Evolutionary conservation across 2,113 vertebrate genomes (phyloP).

Genomic region (Misgurnus mizolepis): DNA sequence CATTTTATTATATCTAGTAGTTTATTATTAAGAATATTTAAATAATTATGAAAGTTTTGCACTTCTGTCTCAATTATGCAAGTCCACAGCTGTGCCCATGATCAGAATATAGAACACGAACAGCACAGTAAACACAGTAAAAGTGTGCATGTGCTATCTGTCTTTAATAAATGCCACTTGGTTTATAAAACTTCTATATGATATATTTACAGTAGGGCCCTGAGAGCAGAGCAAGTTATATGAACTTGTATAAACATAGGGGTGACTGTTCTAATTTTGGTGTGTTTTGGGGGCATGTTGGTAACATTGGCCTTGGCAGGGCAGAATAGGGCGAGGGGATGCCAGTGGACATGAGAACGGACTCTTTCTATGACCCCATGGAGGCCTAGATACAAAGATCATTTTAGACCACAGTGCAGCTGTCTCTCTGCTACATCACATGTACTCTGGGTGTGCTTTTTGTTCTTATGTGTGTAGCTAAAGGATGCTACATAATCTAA

Average conservation of each 20-base stretch:
- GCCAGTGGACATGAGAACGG: slow-evolving; percentile 43
- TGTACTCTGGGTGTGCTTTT: slow-evolving; percentile 7
- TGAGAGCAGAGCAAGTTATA: background rate
- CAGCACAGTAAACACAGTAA: too few species aligned
- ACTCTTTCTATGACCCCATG: background rate
- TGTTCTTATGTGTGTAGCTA: background rate
- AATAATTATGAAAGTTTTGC: too few species aligned
- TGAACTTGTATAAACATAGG: background rate
- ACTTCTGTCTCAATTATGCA: too few species aligned
- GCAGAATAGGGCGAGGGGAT: background rate
- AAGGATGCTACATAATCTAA: background rate
- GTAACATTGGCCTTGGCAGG: slow-evolving; percentile 31
- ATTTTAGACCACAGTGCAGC: slow-evolving; percentile 26
- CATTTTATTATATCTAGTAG: too few species aligned
- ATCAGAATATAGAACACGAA: too few species aligned
- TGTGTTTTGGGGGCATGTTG: slow-evolving; percentile 13
- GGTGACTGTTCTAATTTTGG: slow-evolving; percentile 46
- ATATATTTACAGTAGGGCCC: slow-evolving; percentile 22
- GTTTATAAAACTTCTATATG: background rate
- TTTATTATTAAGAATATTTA: too few species aligned
- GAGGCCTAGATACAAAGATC: background rate
- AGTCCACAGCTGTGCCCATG: too few species aligned
- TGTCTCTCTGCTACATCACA: background rate
- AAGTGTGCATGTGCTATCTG: too few species aligned
- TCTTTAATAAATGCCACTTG: too few species aligned